phyloP scores from a whole-genome alignment of 2,888 invertebrate genomes.

The Agriopis marginaria region DNA sequence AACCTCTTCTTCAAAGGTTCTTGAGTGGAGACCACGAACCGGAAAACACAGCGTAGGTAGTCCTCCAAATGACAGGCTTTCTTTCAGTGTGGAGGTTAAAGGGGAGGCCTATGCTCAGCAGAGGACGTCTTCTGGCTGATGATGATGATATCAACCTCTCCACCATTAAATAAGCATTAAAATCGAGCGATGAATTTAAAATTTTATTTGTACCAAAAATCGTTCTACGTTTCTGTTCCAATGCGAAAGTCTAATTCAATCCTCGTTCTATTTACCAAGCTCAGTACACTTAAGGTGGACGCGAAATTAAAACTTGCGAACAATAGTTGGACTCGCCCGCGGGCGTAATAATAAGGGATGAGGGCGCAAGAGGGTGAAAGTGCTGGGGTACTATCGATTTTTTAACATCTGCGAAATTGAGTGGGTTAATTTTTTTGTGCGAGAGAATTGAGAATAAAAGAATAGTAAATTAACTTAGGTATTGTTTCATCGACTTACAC shows the following conservation, averaged over 20 bases:
- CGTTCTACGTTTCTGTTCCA: neutral
- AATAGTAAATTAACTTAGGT: neutral
- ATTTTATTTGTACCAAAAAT: too few species aligned
- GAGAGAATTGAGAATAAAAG: constrained; percentile 4
- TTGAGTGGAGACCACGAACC: too few species aligned
- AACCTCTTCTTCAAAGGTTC: too few species aligned
- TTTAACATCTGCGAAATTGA: constrained; percentile 42
- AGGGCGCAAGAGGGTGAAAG: constrained; percentile 43
- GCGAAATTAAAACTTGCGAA: constrained; percentile 52
- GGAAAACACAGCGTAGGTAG: too few species aligned
- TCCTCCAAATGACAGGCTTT: too few species aligned
- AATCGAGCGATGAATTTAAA: too few species aligned
- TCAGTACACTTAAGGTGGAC: constrained; percentile 48
- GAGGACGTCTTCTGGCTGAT: too few species aligned
- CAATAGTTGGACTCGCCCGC: constrained; percentile 51
- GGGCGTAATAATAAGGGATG: constrained; percentile 49
- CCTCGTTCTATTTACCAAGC: constrained; percentile 46
- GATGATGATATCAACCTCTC: too few species aligned
- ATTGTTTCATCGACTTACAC: neutral
- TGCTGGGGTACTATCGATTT: constrained; percentile 45
- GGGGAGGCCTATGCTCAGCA: too few species aligned
- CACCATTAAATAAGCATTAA: too few species aligned
- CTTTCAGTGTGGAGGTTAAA: too few species aligned
- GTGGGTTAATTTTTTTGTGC: constrained; percentile 29
- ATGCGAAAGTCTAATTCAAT: constrained; percentile 30